Base-by-base conservation (phyloP, 2,797 vertebrate genomes). In the Micropoecilia bifurca region DNA sequence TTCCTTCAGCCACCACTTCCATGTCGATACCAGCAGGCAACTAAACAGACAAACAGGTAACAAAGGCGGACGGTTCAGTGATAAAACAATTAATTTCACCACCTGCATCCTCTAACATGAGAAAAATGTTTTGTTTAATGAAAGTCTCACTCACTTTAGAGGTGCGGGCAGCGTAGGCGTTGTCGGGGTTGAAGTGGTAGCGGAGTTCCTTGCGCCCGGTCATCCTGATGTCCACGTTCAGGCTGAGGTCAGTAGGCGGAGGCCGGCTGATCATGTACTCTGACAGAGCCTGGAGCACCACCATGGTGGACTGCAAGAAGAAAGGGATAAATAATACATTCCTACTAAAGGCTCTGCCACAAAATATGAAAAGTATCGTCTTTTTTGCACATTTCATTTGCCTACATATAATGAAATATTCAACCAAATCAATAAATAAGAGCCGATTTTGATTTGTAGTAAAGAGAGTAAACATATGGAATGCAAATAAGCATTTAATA, bases 261-360 rank as follows among this genome's bases (percentile, higher is more conserved):
- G 94, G 94, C 41, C 45, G 89, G n/a, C 87, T 75, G 13, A 94
- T 84, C 57, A 95, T 78, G 80, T 95, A 96, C 85, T 95, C 93
- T 0, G 96, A 95, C 57, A 96, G 82, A 4, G 94, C 95, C 73
- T 96, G 96, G 20, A 96, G 92, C 3, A 96, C 96, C 74, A 96
- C 95, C 95, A 96, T 92, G 73, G 96, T 96, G 89, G 95, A 91
- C 96, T 96, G 81, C 22, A 33, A 73, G 39, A 77, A 30, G 46
- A 39, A 45, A 66, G 8, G 39, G 20, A 68, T 30, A 20, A 3
- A 66, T 9, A 18, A 36, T 12, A 4, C 0, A 10, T 22, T 39
- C 12, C 16, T 30, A 59, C 28, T 28, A 33, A 30, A 61, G 4
- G 7, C 2, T 30, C 30, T 61, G 59, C 59, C 59, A 33, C 30